Percentiles rank a stretch among this genome's conserved stretches.
Conservation (phyloP, 2,113 vertebrate genomes). For the Scalopus aquaticus region DNA sequence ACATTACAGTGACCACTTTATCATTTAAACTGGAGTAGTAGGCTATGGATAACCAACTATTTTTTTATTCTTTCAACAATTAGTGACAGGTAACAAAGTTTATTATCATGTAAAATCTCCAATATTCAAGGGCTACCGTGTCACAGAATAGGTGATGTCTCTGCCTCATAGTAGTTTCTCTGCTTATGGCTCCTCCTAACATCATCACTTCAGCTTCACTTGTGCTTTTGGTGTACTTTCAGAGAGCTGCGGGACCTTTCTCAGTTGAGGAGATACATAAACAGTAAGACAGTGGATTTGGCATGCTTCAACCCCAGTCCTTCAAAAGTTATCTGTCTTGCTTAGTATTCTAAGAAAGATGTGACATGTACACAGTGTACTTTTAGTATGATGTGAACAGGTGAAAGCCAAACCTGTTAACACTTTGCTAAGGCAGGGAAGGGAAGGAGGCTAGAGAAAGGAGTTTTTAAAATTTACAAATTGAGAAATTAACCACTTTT, state of each 20-base stretch:
- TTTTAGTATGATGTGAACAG: neutral
- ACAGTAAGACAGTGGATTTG: neutral
- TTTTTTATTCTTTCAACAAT: constrained; percentile 6
- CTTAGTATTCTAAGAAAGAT: neutral
- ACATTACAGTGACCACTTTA: neutral
- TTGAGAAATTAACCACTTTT: neutral
- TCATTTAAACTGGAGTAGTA: constrained; percentile 1
- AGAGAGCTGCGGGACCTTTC: neutral
- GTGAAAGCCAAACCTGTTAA: neutral
- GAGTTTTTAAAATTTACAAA: neutral
- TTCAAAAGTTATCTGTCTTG: neutral
- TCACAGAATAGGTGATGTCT: neutral
- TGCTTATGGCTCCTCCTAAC: accelerated
- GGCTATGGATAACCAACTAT: neutral
- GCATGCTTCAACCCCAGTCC: neutral
- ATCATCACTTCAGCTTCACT: neutral
- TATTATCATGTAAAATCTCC: neutral
- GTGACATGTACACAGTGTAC: neutral
- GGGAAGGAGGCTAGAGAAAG: neutral
- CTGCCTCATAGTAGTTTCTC: neutral
- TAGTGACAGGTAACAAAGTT: neutral
- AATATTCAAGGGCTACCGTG: neutral
- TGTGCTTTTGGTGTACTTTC: neutral
- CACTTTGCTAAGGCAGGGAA: neutral
- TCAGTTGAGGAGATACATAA: neutral